Conservation (phyloP, 2,113 vertebrate species). For the Micronycteris hirsuta region DNA sequence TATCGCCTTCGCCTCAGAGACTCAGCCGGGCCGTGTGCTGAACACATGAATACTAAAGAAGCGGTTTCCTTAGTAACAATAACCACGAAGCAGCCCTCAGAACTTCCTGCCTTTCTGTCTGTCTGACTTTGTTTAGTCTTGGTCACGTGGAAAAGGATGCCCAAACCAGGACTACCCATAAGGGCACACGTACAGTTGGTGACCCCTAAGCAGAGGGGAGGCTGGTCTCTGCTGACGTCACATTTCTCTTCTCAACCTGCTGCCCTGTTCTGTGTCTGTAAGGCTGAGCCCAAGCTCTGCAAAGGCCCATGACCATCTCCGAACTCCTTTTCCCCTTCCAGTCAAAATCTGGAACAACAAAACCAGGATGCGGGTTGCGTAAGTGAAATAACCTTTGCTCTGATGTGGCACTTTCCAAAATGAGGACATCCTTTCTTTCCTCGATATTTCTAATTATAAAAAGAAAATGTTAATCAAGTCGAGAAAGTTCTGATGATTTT, state of each 20-base stretch:
- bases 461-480: not conserved
- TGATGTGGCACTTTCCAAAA: not conserved
- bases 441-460: conserved; percentile 9
- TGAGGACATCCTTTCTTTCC: not conserved
- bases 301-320: not conserved
- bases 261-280: not conserved
- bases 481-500: conserved; percentile 20
- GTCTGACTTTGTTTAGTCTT: conserved; percentile 70
- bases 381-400: not conserved
- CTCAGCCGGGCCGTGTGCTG: conserved; percentile 61
- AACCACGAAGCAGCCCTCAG: conserved; percentile 66
- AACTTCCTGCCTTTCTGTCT: conserved; percentile 77
- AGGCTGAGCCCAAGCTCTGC: not conserved
- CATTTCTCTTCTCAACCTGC: not conserved
- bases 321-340: not conserved
- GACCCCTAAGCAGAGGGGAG: not conserved
- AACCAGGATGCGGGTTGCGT: not conserved
- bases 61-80: conserved; percentile 85
- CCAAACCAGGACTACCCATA: conserved; percentile 54
- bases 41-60: conserved; percentile 82
- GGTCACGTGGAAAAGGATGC: conserved; percentile 59
- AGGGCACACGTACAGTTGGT: not conserved
- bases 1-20: conserved; percentile 58
- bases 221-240: not conserved
- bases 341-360: not conserved